Evolutionary conservation across 53 echinoderm and acorn worm genomes (phyloP).

Genomic region (Stichopus horrens): DNA sequence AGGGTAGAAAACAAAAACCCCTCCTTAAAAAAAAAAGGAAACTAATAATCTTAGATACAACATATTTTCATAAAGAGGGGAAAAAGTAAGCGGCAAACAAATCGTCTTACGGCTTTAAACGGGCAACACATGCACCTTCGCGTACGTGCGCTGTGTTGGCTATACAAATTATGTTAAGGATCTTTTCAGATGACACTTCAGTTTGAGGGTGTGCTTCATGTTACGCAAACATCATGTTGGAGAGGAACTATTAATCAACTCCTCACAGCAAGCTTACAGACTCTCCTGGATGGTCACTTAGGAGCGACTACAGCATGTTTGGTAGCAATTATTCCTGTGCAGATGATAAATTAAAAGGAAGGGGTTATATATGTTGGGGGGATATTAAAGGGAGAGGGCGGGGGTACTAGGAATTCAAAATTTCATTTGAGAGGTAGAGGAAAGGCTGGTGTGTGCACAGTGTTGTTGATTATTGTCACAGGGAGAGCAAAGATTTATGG

Average conservation of each 20-base stretch:
- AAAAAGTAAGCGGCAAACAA: not conserved
- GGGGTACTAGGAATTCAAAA: no score
- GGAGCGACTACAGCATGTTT: not conserved
- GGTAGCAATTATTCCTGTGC: no score
- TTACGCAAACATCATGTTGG: slow-evolving; percentile 12
- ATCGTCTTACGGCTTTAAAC: not conserved
- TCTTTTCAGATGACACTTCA: slow-evolving; percentile 12
- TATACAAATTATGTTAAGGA: slow-evolving; percentile 20
- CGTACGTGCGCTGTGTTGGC: not conserved
- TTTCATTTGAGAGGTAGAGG: no score
- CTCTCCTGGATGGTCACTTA: not conserved
- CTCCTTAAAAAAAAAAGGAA: not conserved
- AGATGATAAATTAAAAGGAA: no score
- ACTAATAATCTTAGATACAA: slow-evolving; percentile 28
- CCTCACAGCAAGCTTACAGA: not conserved
- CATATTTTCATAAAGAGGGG: slow-evolving; percentile 3
- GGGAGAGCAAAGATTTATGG: no score
- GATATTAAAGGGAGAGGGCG: no score
- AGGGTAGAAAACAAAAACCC: not conserved
- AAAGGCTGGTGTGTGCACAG: no score
- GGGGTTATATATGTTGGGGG: no score
- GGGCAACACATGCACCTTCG: not conserved
- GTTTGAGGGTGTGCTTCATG: slow-evolving; percentile 32
- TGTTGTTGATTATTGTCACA: no score
- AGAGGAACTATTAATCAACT: slow-evolving; percentile 10